Evolutionary conservation across 2,113 vertebrate genomes (phyloP), one percentile per base, ranked within the genome.

Genomic region (Neofelis nebulosa): DNA sequence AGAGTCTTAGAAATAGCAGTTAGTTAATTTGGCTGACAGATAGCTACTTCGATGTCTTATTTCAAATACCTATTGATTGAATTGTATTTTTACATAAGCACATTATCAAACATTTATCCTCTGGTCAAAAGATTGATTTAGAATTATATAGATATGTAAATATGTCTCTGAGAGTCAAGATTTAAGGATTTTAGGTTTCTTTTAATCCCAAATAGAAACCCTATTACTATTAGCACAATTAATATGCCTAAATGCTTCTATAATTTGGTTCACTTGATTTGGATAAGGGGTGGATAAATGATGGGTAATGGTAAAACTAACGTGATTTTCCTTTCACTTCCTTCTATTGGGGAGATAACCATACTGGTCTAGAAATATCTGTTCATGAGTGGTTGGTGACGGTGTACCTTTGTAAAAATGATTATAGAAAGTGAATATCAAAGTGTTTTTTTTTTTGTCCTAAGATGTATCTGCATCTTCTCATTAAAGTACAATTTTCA

Each of bases 41-140:
- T 96, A 21, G 23, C 25, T 79, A 78, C 38, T 83, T 92, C 61
- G 13, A 69, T 92, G 21, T 78, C 6, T 89, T 91, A 65, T 79
- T 96, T 55, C 55, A 92, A 31, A 90, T 80, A 69, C 66, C 89
- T 97, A 25, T 95, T 84, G 86, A 80, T 55, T 93, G 45, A 71
- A 86, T 71, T 82, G 1, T 73, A 65, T 92, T 80, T 94, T 94
- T 94, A 25, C 5, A 25, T 92, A 41, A 87, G 45, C 69, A 69
- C 84, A 91, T 96, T 81, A 76, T 81, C 63, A 95, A 78, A 85
- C n/a, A 74, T 94, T 97, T 96, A 16, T 48, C 31, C 55, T 86
- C 33, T 90, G 14, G 7, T 94, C 31, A 76, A 36, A 94, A 92
- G 36, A 90, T 90, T 16, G 55, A 27, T 73, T 33, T 63, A 90